Percentiles rank a stretch among this genome's conserved stretches.
Conservation (phyloP, 2,888 invertebrate species). For the Didymodactylos carnosus region DNA sequence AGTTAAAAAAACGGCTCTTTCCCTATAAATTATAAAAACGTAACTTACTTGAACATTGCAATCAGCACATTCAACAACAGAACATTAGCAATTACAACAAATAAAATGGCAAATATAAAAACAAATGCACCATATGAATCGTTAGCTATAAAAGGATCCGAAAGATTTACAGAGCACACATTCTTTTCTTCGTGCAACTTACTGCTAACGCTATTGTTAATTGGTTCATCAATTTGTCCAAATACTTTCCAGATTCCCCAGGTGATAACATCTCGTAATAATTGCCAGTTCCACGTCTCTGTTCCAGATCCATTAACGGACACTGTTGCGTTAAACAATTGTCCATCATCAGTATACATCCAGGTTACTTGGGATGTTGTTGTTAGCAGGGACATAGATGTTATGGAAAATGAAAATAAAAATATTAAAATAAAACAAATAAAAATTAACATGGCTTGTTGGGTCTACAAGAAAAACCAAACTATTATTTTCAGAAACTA, state of each 20-base stretch:
- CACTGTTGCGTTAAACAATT: not conserved
- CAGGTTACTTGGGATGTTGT: not conserved
- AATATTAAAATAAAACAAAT: not conserved
- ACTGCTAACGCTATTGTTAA: too few relatives aligned
- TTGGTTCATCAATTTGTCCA: not conserved
- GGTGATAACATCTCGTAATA: not conserved
- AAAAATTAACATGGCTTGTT: too few relatives aligned
- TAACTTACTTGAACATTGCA: not conserved
- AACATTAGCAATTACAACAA: not conserved
- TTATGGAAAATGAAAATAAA: not conserved
- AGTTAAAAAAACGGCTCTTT: too few relatives aligned
- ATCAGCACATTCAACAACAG: not conserved
- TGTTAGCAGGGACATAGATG: not conserved
- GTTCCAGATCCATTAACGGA: not conserved
- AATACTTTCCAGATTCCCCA: not conserved
- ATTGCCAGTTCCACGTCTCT: not conserved
- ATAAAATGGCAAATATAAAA: not conserved
- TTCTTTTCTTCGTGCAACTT: too few relatives aligned
- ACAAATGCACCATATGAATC: not conserved
- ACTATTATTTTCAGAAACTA: too few relatives aligned
- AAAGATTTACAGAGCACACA: too few relatives aligned
- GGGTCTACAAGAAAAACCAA: too few relatives aligned
- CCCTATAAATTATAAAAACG: too few relatives aligned
- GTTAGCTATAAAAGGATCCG: not conserved
- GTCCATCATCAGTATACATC: not conserved